Base-by-base conservation (phyloP, 1,140 invertebrate genomes). In the Brachionus rotundiformis region DNA sequence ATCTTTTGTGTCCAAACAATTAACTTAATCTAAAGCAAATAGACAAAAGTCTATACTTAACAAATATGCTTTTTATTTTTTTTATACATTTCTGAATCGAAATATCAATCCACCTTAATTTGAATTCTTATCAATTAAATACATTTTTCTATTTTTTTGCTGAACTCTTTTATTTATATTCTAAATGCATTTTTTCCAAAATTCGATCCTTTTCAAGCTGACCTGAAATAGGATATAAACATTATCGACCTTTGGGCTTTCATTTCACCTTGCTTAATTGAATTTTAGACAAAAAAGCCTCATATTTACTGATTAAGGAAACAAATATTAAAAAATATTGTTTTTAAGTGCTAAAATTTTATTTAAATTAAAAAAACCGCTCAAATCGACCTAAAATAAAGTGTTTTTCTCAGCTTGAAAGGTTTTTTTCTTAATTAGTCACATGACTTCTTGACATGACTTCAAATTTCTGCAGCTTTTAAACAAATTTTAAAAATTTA, bases 381-480 rank as follows among this genome's bases (percentile, higher is more conserved):
- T 49, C 16, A 19, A 23, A 68, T 68, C 36, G 63, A 68, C 63
- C 63, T 39, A 23, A 68, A 68, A 68, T 33, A 19, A 36, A 39
- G 8, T 36, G 7, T n/a, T 33, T 23, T 68, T 36, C 16, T 33
- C 25, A 63, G 27, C 61, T 27, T 29, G 61, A 63, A 33, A 63
- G 61, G 29, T 33, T 19, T 19, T 6, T 10, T 68, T 36, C 8
- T 16, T 63, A 36, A 33, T 19, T 19, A 68, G 16, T 68, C 63
- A 68, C 63, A 68, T 68, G 63, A 68, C 63, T 68, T 68, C 63
- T 68, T 68, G 63, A 68, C 63, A 68, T 68, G 63, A 68, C 63
- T 68, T 68, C 16, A 33, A 3, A 33, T 39, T 33, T 68, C 63
- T 68, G 63, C 63, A 68, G 63, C n/a, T 68, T 68, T 68, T 36